Percentiles rank a stretch among this genome's conserved stretches.
phyloP scores from a whole-genome alignment of 2,888 invertebrate genomes.

The Trichopoda pennipes region DNA sequence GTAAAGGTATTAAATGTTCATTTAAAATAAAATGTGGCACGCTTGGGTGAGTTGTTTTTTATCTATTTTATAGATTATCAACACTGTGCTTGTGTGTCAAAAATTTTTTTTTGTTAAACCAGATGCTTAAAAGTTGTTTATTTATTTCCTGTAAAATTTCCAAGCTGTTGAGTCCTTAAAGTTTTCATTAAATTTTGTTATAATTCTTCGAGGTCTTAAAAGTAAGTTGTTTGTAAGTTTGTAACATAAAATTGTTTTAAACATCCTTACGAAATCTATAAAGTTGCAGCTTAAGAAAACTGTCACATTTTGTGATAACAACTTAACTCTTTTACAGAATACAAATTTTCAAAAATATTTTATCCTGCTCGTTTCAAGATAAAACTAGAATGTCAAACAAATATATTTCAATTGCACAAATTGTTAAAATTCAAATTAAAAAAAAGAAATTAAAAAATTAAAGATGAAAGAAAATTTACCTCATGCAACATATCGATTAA shows the following conservation, averaged over 20 bases:
- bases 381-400: slow-evolving; percentile 10
- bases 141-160: too few relatives aligned
- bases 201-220: slow-evolving; percentile 43
- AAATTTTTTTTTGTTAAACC: too few relatives aligned
- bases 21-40: too few relatives aligned
- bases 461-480: slow-evolving; percentile 72
- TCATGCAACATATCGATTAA: slow-evolving; percentile 80
- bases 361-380: slow-evolving; percentile 14
- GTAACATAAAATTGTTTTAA: slow-evolving; percentile 15
- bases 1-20: too few relatives aligned
- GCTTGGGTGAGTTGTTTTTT: too few relatives aligned
- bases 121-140: too few relatives aligned
- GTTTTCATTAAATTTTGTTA: slow-evolving; percentile 42
- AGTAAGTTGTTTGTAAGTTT: slow-evolving; percentile 32
- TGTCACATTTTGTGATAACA: slow-evolving; percentile 50
- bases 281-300: slow-evolving; percentile 6
- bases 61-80: too few relatives aligned
- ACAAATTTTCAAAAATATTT: too few relatives aligned
- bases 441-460: background rate
- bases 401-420: background rate
- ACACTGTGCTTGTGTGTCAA: too few relatives aligned
- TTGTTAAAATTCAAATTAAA: background rate
- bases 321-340: background rate
- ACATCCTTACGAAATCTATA: slow-evolving; percentile 1
- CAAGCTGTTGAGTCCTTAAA: slow-evolving; percentile 13